Evolutionary conservation across 2,797 vertebrate genomes (phyloP).

Genomic region (Spatula clypeata): DNA sequence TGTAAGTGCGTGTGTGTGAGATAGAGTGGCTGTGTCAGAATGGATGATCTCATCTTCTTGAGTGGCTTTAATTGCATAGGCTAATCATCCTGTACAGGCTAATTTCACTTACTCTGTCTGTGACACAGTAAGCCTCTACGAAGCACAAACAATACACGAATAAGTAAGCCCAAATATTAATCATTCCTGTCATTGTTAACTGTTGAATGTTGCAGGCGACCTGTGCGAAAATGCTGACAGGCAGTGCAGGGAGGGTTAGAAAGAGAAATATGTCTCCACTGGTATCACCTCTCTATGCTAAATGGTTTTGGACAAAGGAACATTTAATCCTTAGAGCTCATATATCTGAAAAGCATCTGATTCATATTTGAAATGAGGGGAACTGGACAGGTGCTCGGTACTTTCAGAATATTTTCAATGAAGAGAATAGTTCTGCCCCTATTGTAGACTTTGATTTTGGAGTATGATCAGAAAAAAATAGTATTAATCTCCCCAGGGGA

Average conservation of each 20-base stretch:
- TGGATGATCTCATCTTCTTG: constrained; percentile 52
- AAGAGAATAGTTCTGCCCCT: not conserved
- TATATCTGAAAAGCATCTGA: not conserved
- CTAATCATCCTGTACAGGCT: constrained; percentile 12
- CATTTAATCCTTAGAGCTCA: not conserved
- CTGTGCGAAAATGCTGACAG: not conserved
- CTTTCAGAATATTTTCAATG: not conserved
- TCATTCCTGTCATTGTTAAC: not conserved
- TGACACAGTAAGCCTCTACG: not conserved
- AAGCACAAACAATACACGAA: not conserved
- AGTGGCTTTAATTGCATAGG: constrained; percentile 16
- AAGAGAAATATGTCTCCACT: not conserved
- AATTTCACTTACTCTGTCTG: not conserved
- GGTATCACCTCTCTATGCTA: not conserved
- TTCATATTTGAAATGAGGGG: not conserved
- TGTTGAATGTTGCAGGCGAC: not conserved
- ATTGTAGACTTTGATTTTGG: not conserved
- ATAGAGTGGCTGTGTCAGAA: not conserved
- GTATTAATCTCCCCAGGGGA: not conserved
- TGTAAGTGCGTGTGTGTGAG: not conserved
- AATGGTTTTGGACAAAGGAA: not conserved
- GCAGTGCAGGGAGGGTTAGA: not conserved
- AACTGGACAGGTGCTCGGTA: not conserved
- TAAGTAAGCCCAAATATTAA: constrained; percentile 22
- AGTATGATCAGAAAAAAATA: not conserved